Evolutionary conservation across 1,140 invertebrate species (phyloP).

Genomic region (Meteorus sp.): DNA sequence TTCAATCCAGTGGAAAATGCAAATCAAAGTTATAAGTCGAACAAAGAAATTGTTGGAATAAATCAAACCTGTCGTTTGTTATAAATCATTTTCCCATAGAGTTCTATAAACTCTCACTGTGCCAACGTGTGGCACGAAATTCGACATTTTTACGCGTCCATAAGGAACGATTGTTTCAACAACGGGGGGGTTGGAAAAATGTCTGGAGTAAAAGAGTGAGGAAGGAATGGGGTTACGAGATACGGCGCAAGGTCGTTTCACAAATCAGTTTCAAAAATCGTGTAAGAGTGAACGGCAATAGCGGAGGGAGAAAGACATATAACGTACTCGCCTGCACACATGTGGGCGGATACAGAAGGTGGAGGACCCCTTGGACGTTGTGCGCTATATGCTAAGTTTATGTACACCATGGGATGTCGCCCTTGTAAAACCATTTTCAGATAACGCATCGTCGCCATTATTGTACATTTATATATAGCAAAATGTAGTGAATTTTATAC

Average conservation of each 20-base stretch:
- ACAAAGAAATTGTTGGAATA: conserved; percentile 5
- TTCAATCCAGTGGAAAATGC: background rate
- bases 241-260: conserved; percentile 13
- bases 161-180: conserved; percentile 47
- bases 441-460: conserved; percentile 52
- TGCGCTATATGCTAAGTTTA: conserved; percentile 49
- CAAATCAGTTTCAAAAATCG: conserved; percentile 19
- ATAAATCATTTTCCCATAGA: conserved; percentile 17
- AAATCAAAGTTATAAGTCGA: conserved; percentile 8
- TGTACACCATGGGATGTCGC: conserved; percentile 55
- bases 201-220: background rate
- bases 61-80: conserved; percentile 2
- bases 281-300: background rate
- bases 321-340: background rate
- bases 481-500: conserved; percentile 33
- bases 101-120: background rate
- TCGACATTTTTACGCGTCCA: conserved; percentile 47
- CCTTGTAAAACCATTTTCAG: conserved; percentile 59
- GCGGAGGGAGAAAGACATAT: background rate
- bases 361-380: conserved; percentile 19
- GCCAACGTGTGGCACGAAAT: conserved; percentile 25
- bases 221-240: conserved; percentile 6
- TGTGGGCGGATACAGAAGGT: conserved; percentile 2
- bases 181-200: conserved; percentile 21
- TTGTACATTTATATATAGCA: too few species aligned